Base-by-base conservation (phyloP, 2,797 vertebrate species). In the Tympanoctomys barrerae region DNA sequence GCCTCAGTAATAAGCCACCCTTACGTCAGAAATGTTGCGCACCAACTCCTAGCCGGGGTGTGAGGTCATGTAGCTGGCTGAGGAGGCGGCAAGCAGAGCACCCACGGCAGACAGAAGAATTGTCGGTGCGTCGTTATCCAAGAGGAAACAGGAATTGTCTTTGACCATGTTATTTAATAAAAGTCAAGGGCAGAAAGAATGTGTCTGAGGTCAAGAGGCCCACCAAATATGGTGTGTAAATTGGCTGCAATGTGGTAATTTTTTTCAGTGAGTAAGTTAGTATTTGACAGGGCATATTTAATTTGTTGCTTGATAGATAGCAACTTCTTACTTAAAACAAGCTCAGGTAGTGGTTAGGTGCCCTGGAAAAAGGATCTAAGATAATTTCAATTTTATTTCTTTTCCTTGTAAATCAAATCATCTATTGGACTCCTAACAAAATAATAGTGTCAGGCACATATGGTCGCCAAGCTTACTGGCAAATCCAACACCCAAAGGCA, bases 321-420 rank as follows among this genome's bases (percentile, higher is more conserved):
- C 13, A 79, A 77, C 92, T 88, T 24, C 71, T 84, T 42, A 61
- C 80, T 93, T 95, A 85, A 96, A 94, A 85, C 33, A 86, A 87
- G 70, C 46, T 91, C 24, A 75, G 36, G 77, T 90, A 54, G 66
- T 87, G 62, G 61, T 87, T 78, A 89, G 39, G 57, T 92, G n/a
- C 46, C 97, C 80, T 95, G 89, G 49, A n/a, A 90, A 93, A 71
- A 85, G 8, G 8, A 75, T 79, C 73, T 85, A 93, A 82, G 88
- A 36, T 36, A 77, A 68, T 86, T 83, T 96, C 42, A 33, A 4
- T 77, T 89, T 70, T 31, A 46, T 84, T 92, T 95, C 21, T 79
- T 78, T 93, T 28, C 18, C 46, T 22, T 52, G 90, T 96, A 90
- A 81, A 79, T 42, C 39, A 62, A 81, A 79, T 42, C 39, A 62